Conservation (phyloP, 2,113 vertebrate genomes). For the Takifugu bimaculatus region DNA sequence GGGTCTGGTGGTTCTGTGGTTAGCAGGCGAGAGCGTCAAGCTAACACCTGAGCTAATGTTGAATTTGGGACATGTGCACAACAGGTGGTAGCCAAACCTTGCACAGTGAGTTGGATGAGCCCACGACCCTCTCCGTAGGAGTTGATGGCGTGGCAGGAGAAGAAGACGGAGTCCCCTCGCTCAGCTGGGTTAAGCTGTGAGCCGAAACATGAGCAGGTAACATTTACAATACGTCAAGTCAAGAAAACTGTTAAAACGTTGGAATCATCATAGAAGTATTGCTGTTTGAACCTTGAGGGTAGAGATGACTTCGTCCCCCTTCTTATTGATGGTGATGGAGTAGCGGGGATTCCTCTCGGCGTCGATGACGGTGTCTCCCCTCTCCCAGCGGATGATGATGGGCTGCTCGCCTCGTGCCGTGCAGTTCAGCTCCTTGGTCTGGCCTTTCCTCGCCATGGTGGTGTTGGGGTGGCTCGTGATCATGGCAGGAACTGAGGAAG, state of each 20-base stretch:
- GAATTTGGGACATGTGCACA: neutral
- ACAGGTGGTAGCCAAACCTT: slow-evolving; percentile 76
- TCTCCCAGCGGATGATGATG: slow-evolving; percentile 99
- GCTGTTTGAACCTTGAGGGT: slow-evolving; percentile 84
- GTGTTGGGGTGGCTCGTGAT: slow-evolving; percentile 99
- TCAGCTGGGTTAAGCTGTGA: slow-evolving; percentile 91
- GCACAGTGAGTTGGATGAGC: slow-evolving; percentile 98
- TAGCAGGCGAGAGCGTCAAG: neutral
- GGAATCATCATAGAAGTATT: too few relatives aligned
- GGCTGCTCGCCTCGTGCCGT: slow-evolving; percentile 92
- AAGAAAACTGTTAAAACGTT: neutral
- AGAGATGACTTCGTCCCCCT: slow-evolving; percentile 93
- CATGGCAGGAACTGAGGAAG: slow-evolving; percentile 89
- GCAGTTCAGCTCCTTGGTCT: slow-evolving; percentile 96
- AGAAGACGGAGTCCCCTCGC: slow-evolving; percentile 96
- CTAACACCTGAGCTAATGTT: neutral
- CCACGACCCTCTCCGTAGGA: slow-evolving; percentile 96
- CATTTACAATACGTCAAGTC: neutral
- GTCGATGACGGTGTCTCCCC: slow-evolving; percentile 95
- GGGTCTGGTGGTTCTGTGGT: slow-evolving; percentile 92
- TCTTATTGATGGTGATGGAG: slow-evolving; percentile 94
- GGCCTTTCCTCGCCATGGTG: slow-evolving; percentile 97
- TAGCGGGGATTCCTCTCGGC: slow-evolving; percentile 92
- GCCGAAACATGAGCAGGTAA: slow-evolving; percentile 18
- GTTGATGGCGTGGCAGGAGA: slow-evolving; percentile 98